Conservation (phyloP, 2,113 vertebrate species). For the Merops nubicus region DNA sequence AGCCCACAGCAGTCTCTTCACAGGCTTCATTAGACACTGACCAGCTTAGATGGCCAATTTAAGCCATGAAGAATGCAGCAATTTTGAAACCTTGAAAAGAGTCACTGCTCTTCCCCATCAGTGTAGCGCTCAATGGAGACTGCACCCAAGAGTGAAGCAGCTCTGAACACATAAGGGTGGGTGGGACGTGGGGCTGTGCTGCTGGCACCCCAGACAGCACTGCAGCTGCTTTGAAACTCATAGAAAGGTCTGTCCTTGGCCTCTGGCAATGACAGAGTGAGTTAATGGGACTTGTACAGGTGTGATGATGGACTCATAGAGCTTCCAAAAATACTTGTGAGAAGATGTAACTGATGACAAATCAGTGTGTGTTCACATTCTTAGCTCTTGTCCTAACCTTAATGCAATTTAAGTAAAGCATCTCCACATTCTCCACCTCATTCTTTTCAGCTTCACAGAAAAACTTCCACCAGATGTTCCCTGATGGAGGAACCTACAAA, state of each 20-base stretch:
- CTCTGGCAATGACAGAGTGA: not conserved
- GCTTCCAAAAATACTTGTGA: not conserved
- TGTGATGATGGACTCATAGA: not conserved
- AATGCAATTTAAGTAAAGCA: not conserved
- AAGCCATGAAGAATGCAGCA: not conserved
- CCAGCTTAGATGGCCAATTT: not conserved
- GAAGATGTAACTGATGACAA: not conserved
- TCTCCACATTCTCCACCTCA: not conserved
- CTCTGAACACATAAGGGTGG: not conserved
- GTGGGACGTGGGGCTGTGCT: not conserved
- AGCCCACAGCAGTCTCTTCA: not conserved
- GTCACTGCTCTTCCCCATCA: not conserved
- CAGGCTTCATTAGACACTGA: not conserved
- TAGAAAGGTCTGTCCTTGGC: not conserved
- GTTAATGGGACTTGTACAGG: not conserved
- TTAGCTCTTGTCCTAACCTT: not conserved
- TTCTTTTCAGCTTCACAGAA: not conserved
- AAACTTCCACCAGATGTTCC: slow-evolving; percentile 58
- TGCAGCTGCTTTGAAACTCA: not conserved
- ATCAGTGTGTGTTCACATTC: not conserved
- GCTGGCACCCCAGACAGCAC: not conserved
- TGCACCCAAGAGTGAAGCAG: not conserved
- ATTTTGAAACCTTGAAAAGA: not conserved
- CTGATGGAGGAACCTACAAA: slow-evolving; percentile 49
- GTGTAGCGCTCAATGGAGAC: not conserved